phyloP scores from a whole-genome alignment of 2,797 vertebrate genomes.

The Lemur catta region DNA sequence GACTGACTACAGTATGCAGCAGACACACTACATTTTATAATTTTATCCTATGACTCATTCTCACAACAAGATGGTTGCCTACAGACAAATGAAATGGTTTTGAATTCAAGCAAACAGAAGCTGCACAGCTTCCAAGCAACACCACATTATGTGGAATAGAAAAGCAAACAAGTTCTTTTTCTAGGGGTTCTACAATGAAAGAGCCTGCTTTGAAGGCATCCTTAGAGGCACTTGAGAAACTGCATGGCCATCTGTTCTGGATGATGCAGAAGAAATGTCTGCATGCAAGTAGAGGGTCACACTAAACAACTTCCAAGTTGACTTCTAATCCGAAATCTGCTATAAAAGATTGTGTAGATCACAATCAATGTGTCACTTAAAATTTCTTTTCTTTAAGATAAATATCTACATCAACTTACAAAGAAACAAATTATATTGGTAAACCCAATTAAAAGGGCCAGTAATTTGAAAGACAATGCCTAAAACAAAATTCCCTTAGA shows the following conservation, averaged over 20 bases:
- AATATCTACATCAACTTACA: not conserved
- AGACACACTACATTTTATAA: slow-evolving; percentile 54
- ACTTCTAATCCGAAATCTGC: slow-evolving; percentile 22
- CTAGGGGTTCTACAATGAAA: not conserved
- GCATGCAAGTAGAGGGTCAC: not conserved
- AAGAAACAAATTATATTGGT: not conserved
- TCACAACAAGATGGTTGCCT: slow-evolving; percentile 47
- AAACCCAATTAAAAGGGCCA: not conserved
- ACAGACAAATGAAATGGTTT: slow-evolving; percentile 24
- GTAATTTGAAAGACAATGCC: not conserved
- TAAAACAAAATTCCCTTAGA: slow-evolving; percentile 21
- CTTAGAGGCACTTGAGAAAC: not conserved
- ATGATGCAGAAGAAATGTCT: not conserved
- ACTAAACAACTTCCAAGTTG: not conserved
- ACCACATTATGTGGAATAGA: not conserved
- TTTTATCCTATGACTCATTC: slow-evolving; percentile 52
- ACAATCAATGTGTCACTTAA: slow-evolving; percentile 18
- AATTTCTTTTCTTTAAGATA: not conserved
- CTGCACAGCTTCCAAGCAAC: not conserved
- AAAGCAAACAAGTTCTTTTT: slow-evolving; percentile 50
- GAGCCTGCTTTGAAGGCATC: slow-evolving; percentile 6
- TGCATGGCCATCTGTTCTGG: slow-evolving; percentile 45
- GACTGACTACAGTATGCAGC: slow-evolving; percentile 42
- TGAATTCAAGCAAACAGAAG: slow-evolving; percentile 55
- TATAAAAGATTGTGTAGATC: not conserved